phyloP scores from a whole-genome alignment of 2,113 vertebrate species.

The Coturnix japonica region DNA sequence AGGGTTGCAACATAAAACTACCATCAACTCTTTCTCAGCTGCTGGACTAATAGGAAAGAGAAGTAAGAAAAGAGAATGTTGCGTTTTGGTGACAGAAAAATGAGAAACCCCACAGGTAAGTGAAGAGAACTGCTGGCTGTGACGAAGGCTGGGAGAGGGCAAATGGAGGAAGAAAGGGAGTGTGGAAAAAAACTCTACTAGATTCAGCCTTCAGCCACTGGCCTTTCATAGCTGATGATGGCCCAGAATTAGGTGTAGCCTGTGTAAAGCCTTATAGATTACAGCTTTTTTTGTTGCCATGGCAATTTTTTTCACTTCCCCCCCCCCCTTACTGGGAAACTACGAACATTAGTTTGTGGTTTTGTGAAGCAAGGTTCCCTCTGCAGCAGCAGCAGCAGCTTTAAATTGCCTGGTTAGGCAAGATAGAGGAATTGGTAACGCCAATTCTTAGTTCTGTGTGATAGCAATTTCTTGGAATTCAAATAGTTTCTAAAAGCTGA shows the following conservation, averaged over 20 bases:
- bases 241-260: neutral
- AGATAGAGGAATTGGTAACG: neutral
- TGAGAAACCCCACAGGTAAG: neutral
- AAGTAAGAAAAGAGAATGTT: neutral
- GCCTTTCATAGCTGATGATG: rapidly evolving
- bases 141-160: neutral
- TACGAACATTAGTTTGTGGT: neutral
- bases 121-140: neutral
- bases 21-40: neutral
- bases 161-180: neutral
- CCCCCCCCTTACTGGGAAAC: neutral
- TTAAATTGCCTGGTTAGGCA: neutral
- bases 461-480: slow-evolving; percentile 22
- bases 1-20: too few relatives aligned
- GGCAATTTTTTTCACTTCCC: neutral
- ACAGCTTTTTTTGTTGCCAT: neutral
- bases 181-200: neutral
- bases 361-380: neutral
- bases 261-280: neutral
- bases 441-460: neutral
- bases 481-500: slow-evolving; percentile 3
- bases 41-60: neutral
- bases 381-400: neutral
- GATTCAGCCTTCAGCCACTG: neutral
- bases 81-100: neutral